These are phyloP conservation scores for Ivindomyrus marchei DNA, from an alignment of 2,113 vertebrate species.

Conservation along the genomic window DNA sequence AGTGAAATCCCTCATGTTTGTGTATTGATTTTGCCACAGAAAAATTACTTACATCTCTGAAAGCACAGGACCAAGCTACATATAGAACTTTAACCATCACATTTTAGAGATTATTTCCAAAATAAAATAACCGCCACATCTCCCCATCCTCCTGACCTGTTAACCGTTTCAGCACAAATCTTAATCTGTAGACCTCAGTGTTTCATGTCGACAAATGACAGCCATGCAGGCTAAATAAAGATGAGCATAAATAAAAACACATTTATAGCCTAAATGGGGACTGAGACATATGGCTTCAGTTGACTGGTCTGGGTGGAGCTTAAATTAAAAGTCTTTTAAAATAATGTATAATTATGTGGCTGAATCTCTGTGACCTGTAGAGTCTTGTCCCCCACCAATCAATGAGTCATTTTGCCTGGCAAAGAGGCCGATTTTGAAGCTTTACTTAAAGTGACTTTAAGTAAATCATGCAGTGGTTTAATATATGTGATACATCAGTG, in stretches of 20 bases:
- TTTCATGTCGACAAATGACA: not conserved
- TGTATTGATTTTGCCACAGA: not conserved
- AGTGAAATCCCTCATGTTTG: not conserved
- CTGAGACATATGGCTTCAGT: not conserved
- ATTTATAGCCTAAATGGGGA: not conserved
- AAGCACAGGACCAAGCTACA: not conserved
- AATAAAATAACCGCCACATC: not conserved
- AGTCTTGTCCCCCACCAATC: not conserved
- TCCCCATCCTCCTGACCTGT: not conserved
- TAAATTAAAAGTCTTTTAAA: not conserved
- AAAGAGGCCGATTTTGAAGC: not conserved
- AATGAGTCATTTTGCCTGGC: not conserved
- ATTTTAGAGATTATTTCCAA: not conserved
- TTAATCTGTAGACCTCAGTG: not conserved
- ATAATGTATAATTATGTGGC: not conserved
- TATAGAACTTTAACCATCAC: not conserved
- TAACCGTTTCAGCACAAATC: not conserved
- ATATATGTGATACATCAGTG: not conserved
- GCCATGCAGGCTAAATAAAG: not conserved
- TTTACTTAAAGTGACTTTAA: not conserved
- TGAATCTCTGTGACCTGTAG: not conserved
- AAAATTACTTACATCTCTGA: not conserved
- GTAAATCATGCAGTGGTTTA: not conserved
- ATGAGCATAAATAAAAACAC: not conserved
- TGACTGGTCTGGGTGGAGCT: not conserved